Conservation (phyloP, 2,888 invertebrate genomes). For the Xestia ashworthii region DNA sequence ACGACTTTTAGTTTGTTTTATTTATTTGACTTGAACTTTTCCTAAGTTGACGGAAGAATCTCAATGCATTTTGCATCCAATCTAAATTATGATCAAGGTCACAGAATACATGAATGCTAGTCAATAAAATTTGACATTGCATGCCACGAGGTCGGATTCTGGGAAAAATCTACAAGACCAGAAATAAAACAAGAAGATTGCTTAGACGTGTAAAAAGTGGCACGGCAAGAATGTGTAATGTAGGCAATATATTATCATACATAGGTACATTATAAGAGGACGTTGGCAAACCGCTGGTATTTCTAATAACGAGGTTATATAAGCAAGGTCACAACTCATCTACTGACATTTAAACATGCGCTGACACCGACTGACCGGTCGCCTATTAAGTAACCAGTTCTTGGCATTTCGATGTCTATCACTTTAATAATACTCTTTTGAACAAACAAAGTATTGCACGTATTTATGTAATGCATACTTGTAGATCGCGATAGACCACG, state of each 20-base stretch:
- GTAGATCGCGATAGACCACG: constrained; percentile 68
- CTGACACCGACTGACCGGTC: constrained; percentile 81
- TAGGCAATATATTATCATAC: constrained; percentile 61
- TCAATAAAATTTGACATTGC: constrained; percentile 43
- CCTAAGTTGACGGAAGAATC: constrained; percentile 16
- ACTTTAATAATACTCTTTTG: constrained; percentile 57
- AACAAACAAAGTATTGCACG: constrained; percentile 36
- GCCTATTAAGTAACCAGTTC: constrained; percentile 83
- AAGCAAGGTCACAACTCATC: constrained; percentile 86
- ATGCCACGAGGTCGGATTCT: constrained; percentile 24
- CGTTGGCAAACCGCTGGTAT: constrained; percentile 81
- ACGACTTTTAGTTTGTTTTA: background rate
- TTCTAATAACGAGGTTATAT: constrained; percentile 84
- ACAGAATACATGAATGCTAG: constrained; percentile 10
- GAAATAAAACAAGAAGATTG: constrained; percentile 25
- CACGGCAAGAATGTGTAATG: constrained; percentile 54
- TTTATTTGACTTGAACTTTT: constrained; percentile 26
- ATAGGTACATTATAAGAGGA: constrained; percentile 65
- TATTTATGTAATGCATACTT: constrained; percentile 73
- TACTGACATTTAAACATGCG: constrained; percentile 84
- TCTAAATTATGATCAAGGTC: constrained; percentile 30
- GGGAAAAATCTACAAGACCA: constrained; percentile 16
- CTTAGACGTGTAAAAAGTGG: constrained; percentile 37
- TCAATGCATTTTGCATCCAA: constrained; percentile 22
- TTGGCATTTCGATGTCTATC: constrained; percentile 71